Percentiles rank a stretch among this genome's conserved stretches.
Conservation (phyloP, 2,797 vertebrate genomes). For the Sternarchorhynchus goeldii region DNA sequence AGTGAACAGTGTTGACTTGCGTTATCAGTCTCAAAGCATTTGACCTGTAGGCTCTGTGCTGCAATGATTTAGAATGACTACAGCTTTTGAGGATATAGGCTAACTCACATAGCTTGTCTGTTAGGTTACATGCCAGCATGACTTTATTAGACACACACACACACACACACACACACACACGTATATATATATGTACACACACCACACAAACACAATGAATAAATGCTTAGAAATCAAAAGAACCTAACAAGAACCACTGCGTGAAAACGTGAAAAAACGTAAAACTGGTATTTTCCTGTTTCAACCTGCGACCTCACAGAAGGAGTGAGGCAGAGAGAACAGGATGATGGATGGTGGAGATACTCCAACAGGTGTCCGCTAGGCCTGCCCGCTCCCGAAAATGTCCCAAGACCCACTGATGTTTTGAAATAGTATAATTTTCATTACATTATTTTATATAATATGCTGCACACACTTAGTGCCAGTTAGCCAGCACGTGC, state of each 20-base stretch:
- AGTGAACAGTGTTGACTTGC: conserved; percentile 65
- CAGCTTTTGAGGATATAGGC: conserved; percentile 51
- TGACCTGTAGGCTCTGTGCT: conserved; percentile 65
- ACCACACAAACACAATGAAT: too few species aligned
- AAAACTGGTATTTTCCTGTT: too few species aligned
- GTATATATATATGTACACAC: background rate
- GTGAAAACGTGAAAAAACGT: too few species aligned
- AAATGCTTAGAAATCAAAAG: too few species aligned
- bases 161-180: conserved; percentile 49
- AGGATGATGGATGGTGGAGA: conserved; percentile 22
- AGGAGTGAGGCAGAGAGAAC: background rate
- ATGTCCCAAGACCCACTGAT: too few species aligned
- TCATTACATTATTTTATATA: too few species aligned
- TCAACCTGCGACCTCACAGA: too few species aligned
- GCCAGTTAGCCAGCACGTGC: too few species aligned
- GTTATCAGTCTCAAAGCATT: conserved; percentile 72
- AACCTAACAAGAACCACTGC: too few species aligned
- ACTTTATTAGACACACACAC: background rate
- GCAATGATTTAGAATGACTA: conserved; percentile 61
- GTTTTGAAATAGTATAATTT: too few species aligned
- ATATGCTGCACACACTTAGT: too few species aligned
- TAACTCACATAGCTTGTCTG: background rate
- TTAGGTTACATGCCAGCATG: background rate
- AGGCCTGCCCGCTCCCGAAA: too few species aligned
- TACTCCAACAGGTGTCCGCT: conserved; percentile 24